These are phyloP conservation scores for Hephaestus fuliginosus DNA, from an alignment of 2,797 vertebrate genomes.

Conservation along the genomic window DNA sequence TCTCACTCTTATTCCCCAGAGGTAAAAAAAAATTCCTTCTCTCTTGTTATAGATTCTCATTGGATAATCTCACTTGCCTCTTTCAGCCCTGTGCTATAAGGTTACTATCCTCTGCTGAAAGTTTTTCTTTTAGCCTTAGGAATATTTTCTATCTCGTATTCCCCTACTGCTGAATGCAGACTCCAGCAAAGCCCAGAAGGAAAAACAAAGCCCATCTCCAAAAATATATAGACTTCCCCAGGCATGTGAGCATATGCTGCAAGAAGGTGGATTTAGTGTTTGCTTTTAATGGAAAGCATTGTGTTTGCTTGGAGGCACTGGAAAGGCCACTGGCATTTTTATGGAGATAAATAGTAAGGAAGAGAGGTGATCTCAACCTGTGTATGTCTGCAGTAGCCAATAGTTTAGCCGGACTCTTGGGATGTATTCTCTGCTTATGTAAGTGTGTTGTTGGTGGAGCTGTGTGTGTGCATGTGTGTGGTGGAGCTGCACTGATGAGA, in stretches of 20 bases:
- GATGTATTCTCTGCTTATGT: conserved; percentile 36
- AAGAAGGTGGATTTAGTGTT: conserved; percentile 65
- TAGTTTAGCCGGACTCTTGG: conserved; percentile 39
- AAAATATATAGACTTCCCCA: conserved; percentile 73
- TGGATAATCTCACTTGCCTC: conserved; percentile 57
- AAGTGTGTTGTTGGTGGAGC: conserved; percentile 12
- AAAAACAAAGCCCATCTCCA: conserved; percentile 70
- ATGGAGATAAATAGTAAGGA: conserved; percentile 48
- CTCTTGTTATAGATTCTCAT: conserved; percentile 60
- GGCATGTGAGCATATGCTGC: conserved; percentile 57
- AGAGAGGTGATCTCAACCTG: conserved; percentile 47
- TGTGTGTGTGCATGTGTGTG: conserved; percentile 32
- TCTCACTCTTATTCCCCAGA: conserved; percentile 56
- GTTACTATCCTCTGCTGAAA: conserved; percentile 72
- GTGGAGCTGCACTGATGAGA: conserved; percentile 78
- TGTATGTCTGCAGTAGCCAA: conserved; percentile 20
- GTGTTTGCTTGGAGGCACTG: conserved; percentile 59
- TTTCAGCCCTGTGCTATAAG: conserved; percentile 60
- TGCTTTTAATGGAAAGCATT: conserved; percentile 66
- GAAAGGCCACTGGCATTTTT: conserved; percentile 49
- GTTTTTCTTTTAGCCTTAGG: conserved; percentile 68
- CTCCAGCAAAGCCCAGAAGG: conserved; percentile 61
- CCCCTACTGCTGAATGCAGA: conserved; percentile 52
- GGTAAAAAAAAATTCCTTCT: conserved; percentile 44
- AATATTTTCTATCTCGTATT: conserved; percentile 64